Conservation (phyloP, 2,888 invertebrate genomes). For the Chloroclysta siterata region DNA sequence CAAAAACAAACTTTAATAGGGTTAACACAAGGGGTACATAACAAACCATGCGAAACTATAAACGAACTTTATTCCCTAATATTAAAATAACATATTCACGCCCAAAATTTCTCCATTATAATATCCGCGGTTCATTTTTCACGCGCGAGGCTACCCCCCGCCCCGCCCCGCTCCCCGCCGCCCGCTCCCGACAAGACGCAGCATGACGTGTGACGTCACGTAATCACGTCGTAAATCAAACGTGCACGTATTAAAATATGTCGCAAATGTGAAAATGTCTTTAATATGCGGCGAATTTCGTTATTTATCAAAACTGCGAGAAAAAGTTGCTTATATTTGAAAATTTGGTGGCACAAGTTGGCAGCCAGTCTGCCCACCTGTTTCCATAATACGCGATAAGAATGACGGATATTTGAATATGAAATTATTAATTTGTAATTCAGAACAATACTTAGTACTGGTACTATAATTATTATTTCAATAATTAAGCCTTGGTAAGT, state of each 20-base stretch:
- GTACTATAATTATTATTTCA: neutral
- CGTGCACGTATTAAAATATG: slow-evolving; percentile 42
- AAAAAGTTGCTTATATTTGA: neutral
- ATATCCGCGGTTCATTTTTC: slow-evolving; percentile 29
- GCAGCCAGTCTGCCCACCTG: neutral
- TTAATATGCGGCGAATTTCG: slow-evolving; percentile 10
- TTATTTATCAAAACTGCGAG: neutral
- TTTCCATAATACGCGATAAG: neutral
- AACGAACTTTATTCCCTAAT: neutral
- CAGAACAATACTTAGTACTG: slow-evolving; percentile 3
- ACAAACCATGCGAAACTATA: too few species aligned
- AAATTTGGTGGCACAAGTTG: neutral
- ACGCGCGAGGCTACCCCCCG: slow-evolving; percentile 13
- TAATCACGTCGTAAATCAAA: slow-evolving; percentile 57
- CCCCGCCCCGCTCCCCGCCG: neutral
- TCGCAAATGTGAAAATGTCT: slow-evolving; percentile 27
- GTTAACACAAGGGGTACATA: too few species aligned
- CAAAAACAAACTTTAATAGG: too few species aligned
- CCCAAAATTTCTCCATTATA: slow-evolving; percentile 16
- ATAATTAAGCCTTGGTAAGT: too few species aligned
- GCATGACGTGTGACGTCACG: slow-evolving; percentile 26
- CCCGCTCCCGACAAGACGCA: slow-evolving; percentile 7
- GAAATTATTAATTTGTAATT: slow-evolving; percentile 14
- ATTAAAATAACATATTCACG: slow-evolving; percentile 21
- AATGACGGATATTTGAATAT: slow-evolving; percentile 3